Base-by-base conservation (phyloP, 2,888 invertebrate species). In the Xylota sylvarum region DNA sequence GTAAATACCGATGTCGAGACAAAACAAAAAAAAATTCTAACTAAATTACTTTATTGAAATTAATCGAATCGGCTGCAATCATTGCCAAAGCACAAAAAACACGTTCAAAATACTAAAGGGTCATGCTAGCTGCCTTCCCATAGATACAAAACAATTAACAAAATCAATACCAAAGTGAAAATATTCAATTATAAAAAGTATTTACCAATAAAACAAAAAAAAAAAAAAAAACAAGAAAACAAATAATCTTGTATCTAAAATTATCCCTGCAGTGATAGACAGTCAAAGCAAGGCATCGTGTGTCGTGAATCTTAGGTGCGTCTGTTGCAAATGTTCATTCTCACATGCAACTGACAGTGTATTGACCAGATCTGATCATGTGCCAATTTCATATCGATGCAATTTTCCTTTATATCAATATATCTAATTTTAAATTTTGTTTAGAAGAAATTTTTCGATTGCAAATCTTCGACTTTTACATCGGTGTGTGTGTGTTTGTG, bases 371-470 rank as follows among this genome's bases (percentile, higher is more conserved):
- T 70, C 77, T 50, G 77, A 78, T 62, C 82, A 78, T 86, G 77
- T 86, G 86, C 86, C 86, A 86, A 77, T 82, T 82, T 86, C 62
- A 86, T 86, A 86, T 86, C 86, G 82, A 82, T 86, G 69, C 86
- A 86, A 78, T 60, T 86, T 86, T 77, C 77, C 67, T 60, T 64
- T 86, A 81, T 86, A 73, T 86, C 86, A 81, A 86, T 86, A 86
- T 86, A 77, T 82, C 86, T 86, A 86, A 86, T 73, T 86, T 82
- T 86, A 86, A 86, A 69, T 82, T 82, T 81, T 72, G 19, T 60
- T 82, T 43, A 17, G 30, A 55, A 48, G 58, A 52, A 70, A 69
- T 74, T 65, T 69, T 52, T 35, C 50, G 37, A 58, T 46, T 48
- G 48, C 23, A 40, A 67, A 58, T 60, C 60, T 52, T 14, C 14